These are phyloP conservation scores for Cephus cinctus DNA, from an alignment of 1,140 invertebrate genomes.

Conservation along the genomic window DNA sequence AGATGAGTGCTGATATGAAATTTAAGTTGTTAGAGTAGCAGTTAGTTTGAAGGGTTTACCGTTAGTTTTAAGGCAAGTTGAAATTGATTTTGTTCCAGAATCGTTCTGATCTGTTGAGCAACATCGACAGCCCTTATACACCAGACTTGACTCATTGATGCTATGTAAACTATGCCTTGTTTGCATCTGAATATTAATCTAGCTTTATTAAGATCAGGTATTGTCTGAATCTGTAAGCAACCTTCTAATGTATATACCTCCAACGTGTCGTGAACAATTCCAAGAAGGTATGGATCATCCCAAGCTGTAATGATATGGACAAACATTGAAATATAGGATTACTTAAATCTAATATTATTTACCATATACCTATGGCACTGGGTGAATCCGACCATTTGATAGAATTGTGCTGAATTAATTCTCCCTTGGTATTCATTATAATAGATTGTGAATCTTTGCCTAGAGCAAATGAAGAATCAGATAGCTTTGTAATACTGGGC, in stretches of 20 bases:
- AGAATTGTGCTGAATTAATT: slow-evolving; percentile 66
- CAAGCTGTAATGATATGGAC: slow-evolving; percentile 65
- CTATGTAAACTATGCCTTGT: slow-evolving; percentile 79
- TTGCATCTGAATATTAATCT: slow-evolving; percentile 71
- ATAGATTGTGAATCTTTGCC: slow-evolving; percentile 83
- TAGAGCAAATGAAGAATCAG: slow-evolving; percentile 72
- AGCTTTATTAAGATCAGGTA: slow-evolving; percentile 65
- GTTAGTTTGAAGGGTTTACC: slow-evolving; percentile 61
- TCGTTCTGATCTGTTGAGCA: slow-evolving; percentile 75
- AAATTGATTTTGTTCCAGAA: slow-evolving; percentile 88
- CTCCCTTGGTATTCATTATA: slow-evolving; percentile 74
- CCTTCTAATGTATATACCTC: slow-evolving; percentile 79
- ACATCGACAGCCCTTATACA: slow-evolving; percentile 76
- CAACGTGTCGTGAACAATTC: slow-evolving; percentile 75
- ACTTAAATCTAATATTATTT: slow-evolving; percentile 28
- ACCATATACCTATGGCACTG: slow-evolving; percentile 64
- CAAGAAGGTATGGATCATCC: slow-evolving; percentile 88
- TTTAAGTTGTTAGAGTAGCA: slow-evolving; percentile 4
- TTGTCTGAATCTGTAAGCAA: slow-evolving; percentile 60
- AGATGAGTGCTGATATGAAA: no score
- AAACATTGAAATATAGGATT: slow-evolving; percentile 9
- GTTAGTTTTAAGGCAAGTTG: slow-evolving; percentile 89
- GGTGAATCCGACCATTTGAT: slow-evolving; percentile 85
- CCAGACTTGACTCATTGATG: slow-evolving; percentile 86
- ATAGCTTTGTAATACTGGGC: slow-evolving; percentile 76